Percentiles rank a stretch among this genome's conserved stretches.
phyloP scores from a whole-genome alignment of 2,888 invertebrate genomes.

The Macaria liturata region DNA sequence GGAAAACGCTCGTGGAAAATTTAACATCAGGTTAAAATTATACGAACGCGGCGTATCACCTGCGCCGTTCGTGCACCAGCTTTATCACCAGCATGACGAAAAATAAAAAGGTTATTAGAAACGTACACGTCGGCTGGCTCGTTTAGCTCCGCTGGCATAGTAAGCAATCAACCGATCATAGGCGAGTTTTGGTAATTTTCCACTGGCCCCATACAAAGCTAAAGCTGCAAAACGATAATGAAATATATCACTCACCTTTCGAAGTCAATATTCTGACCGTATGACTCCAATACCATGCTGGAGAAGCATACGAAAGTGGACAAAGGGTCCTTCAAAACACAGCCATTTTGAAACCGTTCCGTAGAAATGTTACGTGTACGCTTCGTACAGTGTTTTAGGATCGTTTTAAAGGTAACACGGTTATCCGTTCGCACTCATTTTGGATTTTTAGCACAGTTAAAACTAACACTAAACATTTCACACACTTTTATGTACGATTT shows the following conservation, averaged over 20 bases:
- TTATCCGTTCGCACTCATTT: conserved; percentile 82
- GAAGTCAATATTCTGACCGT: conserved; percentile 84
- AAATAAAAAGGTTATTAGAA: conserved; percentile 68
- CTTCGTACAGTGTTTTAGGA: conserved; percentile 59
- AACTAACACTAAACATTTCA: conserved; percentile 82
- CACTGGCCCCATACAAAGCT: conserved; percentile 54
- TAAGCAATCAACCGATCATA: conserved; percentile 73
- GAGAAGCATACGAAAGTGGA: conserved; percentile 85
- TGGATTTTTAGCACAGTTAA: conserved; percentile 72
- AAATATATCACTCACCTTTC: conserved; percentile 82
- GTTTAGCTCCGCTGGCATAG: conserved; percentile 73
- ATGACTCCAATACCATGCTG: conserved; percentile 88
- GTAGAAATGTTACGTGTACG: conserved; percentile 78
- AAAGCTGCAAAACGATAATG: conserved; percentile 47
- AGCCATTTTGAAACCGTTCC: conserved; percentile 87
- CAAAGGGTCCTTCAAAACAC: conserved; percentile 88
- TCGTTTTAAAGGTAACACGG: conserved; percentile 51
- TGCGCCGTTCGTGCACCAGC: conserved; percentile 44
- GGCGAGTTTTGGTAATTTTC: conserved; percentile 75
- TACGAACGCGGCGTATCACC: conserved; percentile 41
- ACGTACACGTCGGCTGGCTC: conserved; percentile 73
- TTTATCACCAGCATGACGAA: conserved; percentile 47
- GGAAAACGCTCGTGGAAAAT: conserved; percentile 44
- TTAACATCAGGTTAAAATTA: conserved; percentile 54
- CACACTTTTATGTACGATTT: conserved; percentile 79